Evolutionary conservation across 1,140 invertebrate genomes (phyloP), one percentile per base, ranked within the genome.

Genomic region (Heliconius eleuchia): DNA sequence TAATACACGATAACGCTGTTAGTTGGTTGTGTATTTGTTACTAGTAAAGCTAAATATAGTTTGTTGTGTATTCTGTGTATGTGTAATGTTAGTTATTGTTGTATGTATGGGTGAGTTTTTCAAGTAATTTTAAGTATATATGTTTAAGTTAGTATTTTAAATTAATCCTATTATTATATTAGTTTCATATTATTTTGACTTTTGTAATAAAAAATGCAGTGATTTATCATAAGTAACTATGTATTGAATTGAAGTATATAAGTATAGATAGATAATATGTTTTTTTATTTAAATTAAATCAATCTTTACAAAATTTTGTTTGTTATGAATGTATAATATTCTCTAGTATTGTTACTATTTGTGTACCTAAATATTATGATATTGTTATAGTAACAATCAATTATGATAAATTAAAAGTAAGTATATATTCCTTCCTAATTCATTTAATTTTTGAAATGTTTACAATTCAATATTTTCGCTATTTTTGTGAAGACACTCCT

Each of bases 1-100:
- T 30, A 66, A 66, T 30, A 30, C 60, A 30, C 60, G 60, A 66
- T 30, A 23, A 27, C 2, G 16, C 27, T 27, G 60, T 66, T 66
- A 66, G 60, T 66, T 66, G 60, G 60, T 16, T 66, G 9, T 23
- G 46, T 76, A 39, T 46, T 42, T 66, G 60, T 66, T 66, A 66
- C 60, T 66, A 30, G 9, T 66, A 16, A 9, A 23, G 6, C n/a
- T 57, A n/a, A n/a, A 57, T 2, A 9, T 57, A 57, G 55, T 57
- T 57, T 23, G 19, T 55, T 55, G 55, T 57, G 55, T 57, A 57
- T 57, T 57, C 19, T 57, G 55, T 57, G n/a, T 57, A 23, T 52
- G 16, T 19, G 50, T 52, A 19, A 57, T 57, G 55, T 57, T 57
- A 57, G 55, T 57, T 57, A 57, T 57, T 57, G 7, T 57, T 57